A percentile compares a stretch with the other conserved stretches of the same genome.
Conservation (phyloP, 2,797 vertebrate genomes). For the Silurus aristotelis region DNA sequence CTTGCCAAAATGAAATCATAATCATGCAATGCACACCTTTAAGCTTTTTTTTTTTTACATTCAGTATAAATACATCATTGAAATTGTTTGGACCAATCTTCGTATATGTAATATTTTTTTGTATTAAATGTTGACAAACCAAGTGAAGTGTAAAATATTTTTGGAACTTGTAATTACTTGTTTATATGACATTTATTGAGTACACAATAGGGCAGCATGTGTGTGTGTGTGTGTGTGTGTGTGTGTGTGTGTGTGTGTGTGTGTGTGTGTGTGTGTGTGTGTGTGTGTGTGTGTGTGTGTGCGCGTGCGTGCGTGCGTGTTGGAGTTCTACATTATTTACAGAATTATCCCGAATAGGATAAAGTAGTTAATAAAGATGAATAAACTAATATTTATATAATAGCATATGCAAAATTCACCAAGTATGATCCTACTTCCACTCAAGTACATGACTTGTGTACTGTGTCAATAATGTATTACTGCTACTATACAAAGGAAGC, state of each 20-base stretch:
- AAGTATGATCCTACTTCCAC: background rate
- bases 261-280: background rate
- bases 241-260: background rate
- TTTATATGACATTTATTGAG: background rate
- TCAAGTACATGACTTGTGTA: background rate
- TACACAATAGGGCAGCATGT: background rate
- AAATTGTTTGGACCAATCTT: background rate
- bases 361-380: background rate
- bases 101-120: background rate
- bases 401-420: background rate
- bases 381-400: background rate
- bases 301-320: background rate
- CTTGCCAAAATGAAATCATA: background rate
- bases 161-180: background rate
- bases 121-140: background rate
- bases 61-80: background rate
- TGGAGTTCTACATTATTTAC: background rate
- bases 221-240: background rate
- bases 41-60: background rate
- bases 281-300: background rate
- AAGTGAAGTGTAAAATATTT: background rate
- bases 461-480: background rate
- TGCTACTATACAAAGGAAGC: background rate
- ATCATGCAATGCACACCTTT: background rate
- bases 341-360: background rate